These are phyloP conservation scores for Pelobates cultripes DNA, from an alignment of 2,797 vertebrate genomes.

Conservation along the genomic window DNA sequence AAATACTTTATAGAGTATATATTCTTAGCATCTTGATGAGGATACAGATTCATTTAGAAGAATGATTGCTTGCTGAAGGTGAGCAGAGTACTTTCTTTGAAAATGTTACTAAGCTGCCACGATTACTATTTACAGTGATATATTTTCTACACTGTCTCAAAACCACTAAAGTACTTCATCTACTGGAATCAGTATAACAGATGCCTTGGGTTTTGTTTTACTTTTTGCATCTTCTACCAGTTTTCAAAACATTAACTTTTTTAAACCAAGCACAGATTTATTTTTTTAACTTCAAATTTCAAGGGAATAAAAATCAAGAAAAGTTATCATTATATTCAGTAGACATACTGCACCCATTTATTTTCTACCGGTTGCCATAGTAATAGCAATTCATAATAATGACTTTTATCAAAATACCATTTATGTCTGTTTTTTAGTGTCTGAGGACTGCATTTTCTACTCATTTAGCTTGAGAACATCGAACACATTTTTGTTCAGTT, in stretches of 20 bases:
- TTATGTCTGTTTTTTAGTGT: slow-evolving; percentile 32
- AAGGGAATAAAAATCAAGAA: background rate
- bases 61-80: background rate
- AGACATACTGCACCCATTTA: slow-evolving; percentile 30
- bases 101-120: background rate
- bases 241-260: too few species aligned
- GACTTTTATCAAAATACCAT: slow-evolving; percentile 49
- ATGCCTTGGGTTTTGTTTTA: too few species aligned
- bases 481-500: slow-evolving; percentile 35
- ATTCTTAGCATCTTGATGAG: background rate
- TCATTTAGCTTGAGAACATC: slow-evolving; percentile 36
- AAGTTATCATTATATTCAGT: slow-evolving; percentile 17
- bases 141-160: background rate
- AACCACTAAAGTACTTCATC: background rate
- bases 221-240: too few species aligned
- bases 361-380: slow-evolving; percentile 30
- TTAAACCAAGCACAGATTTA: too few species aligned
- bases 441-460: slow-evolving; percentile 41
- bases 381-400: slow-evolving; percentile 42
- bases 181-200: background rate
- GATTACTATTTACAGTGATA: background rate
- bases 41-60: background rate
- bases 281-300: background rate
- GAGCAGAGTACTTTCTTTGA: background rate
- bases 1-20: background rate